These are phyloP conservation scores for Drosophila anomalipes DNA, from an alignment of 2,888 invertebrate genomes.

Conservation along the genomic window DNA sequence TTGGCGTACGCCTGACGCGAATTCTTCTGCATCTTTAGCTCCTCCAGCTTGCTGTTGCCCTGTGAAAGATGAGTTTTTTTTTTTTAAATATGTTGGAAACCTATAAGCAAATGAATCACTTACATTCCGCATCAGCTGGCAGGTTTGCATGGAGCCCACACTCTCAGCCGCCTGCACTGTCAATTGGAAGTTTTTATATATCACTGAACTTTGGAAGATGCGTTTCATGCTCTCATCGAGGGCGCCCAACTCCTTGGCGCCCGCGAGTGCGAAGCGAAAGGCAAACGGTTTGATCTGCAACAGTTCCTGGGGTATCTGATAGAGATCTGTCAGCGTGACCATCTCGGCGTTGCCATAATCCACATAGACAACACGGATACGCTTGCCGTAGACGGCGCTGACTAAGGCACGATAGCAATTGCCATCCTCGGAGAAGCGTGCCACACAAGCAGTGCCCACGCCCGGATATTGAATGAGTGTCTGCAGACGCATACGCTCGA, in stretches of 20 bases:
- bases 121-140: constrained; percentile 86
- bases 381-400: constrained; percentile 89
- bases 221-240: constrained; percentile 88
- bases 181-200: constrained; percentile 88
- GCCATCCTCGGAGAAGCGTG: constrained; percentile 89
- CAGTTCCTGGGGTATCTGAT: constrained; percentile 90
- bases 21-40: constrained; percentile 79
- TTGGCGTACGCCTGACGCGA: constrained; percentile 80
- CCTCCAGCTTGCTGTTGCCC: constrained; percentile 78
- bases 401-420: constrained; percentile 92
- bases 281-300: constrained; percentile 91
- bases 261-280: constrained; percentile 90
- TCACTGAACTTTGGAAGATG: constrained; percentile 90
- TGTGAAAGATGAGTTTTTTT: constrained; percentile 16
- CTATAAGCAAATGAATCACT: constrained; percentile 7
- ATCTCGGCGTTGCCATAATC: constrained; percentile 93
- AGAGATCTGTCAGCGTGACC: constrained; percentile 90
- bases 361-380: constrained; percentile 92
- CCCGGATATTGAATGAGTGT: constrained; percentile 89
- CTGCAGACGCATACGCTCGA: constrained; percentile 88
- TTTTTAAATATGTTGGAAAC: neutral
- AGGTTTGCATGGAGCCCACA: constrained; percentile 90
- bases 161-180: constrained; percentile 90
- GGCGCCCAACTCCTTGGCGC: constrained; percentile 88
- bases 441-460: constrained; percentile 92